These are phyloP conservation scores for Vimba vimba DNA, from an alignment of 2,113 vertebrate genomes.

Conservation along the genomic window DNA sequence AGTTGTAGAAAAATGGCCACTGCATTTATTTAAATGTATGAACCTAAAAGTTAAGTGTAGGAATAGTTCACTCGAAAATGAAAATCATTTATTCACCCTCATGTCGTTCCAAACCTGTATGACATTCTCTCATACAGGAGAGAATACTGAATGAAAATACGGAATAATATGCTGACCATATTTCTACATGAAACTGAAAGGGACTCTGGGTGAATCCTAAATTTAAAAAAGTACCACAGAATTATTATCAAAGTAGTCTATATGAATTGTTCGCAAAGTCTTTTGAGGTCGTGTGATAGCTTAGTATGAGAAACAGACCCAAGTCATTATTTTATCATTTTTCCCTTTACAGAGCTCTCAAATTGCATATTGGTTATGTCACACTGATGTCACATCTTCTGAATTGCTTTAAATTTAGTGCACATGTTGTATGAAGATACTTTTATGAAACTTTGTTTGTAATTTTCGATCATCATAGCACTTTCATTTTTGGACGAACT, in stretches of 20 bases:
- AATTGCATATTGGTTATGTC: neutral
- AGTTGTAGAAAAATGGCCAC: constrained; percentile 4
- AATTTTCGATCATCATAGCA: neutral
- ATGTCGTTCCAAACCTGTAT: neutral
- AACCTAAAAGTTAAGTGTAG: constrained; percentile 11
- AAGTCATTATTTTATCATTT: neutral
- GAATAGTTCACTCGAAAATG: constrained; percentile 20
- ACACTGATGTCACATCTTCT: neutral
- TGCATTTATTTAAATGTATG: constrained; percentile 18
- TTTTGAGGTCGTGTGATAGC: neutral
- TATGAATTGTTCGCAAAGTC: neutral
- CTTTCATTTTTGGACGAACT: neutral
- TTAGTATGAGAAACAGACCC: neutral
- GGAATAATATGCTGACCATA: neutral
- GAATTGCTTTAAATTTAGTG: neutral
- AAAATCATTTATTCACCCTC: constrained; percentile 21
- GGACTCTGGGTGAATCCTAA: neutral
- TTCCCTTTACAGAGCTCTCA: neutral
- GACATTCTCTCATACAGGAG: neutral
- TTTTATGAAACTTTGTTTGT: neutral
- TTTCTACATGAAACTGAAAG: neutral
- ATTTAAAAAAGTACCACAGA: neutral
- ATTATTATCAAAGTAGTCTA: neutral
- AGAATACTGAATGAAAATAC: neutral
- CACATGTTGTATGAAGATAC: neutral